These are phyloP conservation scores for Drosophila kanapiae DNA, from an alignment of 1,140 invertebrate species.

Conservation along the genomic window DNA sequence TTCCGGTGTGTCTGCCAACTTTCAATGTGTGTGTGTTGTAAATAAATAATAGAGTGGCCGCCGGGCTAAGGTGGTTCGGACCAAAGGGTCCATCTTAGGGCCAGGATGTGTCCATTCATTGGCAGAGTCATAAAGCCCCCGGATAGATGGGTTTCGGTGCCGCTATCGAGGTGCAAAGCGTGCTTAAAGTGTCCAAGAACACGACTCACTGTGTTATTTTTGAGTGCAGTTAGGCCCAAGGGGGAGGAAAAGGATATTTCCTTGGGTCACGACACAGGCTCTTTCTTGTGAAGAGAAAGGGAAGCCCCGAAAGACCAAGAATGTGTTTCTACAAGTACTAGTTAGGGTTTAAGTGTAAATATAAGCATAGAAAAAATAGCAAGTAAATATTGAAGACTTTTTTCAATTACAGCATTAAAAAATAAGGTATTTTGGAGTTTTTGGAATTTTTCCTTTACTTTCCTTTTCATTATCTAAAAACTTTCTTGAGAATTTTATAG, in stretches of 20 bases:
- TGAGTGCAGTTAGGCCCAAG: not conserved
- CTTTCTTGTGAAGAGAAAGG: not conserved
- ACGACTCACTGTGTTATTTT: conserved; percentile 15
- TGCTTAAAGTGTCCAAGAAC: conserved; percentile 24
- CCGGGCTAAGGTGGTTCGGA: not conserved
- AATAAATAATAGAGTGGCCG: conserved; percentile 72
- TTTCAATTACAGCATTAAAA: not conserved
- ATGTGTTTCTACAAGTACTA: too few species aligned
- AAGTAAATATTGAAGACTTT: too few species aligned
- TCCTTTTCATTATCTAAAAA: not conserved
- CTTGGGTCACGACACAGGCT: not conserved
- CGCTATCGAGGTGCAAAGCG: conserved; percentile 8
- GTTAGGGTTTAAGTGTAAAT: not conserved
- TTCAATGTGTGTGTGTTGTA: conserved; percentile 41
- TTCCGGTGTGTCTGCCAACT: conserved; percentile 35
- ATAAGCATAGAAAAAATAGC: too few species aligned
- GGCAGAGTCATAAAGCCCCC: conserved; percentile 44
- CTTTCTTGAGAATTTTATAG: not conserved
- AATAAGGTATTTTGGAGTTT: too few species aligned
- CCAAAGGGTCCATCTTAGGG: conserved; percentile 9
- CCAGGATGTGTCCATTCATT: conserved; percentile 44
- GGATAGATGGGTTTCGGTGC: too few species aligned
- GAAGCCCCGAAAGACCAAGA: too few species aligned
- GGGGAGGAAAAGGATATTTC: not conserved
- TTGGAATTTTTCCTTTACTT: not conserved